Base-by-base conservation (phyloP, 2,113 vertebrate genomes). In the Nerophis ophidion region DNA sequence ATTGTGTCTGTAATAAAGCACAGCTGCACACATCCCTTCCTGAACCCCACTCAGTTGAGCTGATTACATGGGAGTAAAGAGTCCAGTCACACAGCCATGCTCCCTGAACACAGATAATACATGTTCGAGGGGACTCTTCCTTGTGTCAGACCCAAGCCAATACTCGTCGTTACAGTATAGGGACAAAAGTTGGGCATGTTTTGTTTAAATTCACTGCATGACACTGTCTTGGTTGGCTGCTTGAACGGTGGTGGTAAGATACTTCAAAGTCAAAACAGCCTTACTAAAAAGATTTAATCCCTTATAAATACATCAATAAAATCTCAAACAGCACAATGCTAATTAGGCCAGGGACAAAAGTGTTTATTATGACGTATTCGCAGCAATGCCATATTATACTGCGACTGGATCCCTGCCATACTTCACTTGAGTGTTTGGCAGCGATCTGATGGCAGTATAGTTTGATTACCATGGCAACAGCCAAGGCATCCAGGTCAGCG, bases 1-100 rank as follows among this genome's bases (percentile, higher is more conserved):
- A 86, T 88, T 89, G 87, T 86, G 82, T 82, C 79, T 76, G 80
- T 84, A 83, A 86, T 86, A 87, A 86, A 89, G 82, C 86, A 76
- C 88, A 88, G 86, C 88, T 88, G 87, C 80, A 80, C 65, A 61
- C 74, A 86, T 86, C 75, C 74, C 63, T 70, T 66, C 80, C 75
- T 84, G 71, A 86, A 84, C 77, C 77, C 40, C 71, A 51, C 75
- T 86, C 78, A 33, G 74, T 76, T 82, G 78, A 81, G 74, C 72
- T 84, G 81, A 88, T 86, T 86, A 80, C 74, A 82, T 66, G 70
- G 71, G 65, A 67, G 60, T 71, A 74, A 70, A 36, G 47, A 71
- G 74, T 72, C 71, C 76, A 72, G 81, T 79, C 67, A 61, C 61
- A 76, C 65, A 68, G 51, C 60, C 56, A 40, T 38, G 58, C 70